A percentile compares a stretch with the other conserved stretches of the same genome.
phyloP scores from a whole-genome alignment of 2,888 invertebrate species.

The Polymixis lichenea region DNA sequence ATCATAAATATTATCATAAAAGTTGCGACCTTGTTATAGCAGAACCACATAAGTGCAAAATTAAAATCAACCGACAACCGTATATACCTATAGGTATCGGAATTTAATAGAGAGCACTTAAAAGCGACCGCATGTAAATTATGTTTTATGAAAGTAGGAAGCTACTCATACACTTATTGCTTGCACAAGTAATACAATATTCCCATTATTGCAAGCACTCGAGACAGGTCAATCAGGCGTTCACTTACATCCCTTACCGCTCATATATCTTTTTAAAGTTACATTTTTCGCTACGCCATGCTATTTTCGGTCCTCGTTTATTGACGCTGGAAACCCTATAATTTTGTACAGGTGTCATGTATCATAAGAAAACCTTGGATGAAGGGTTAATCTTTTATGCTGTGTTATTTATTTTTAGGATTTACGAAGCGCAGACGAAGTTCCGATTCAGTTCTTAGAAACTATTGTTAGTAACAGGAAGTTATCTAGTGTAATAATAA shows the following conservation, averaged over 20 bases:
- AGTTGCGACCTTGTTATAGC: too few relatives aligned
- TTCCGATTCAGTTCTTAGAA: slow-evolving; percentile 14
- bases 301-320: slow-evolving; percentile 46
- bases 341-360: slow-evolving; percentile 49
- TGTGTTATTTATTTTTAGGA: slow-evolving; percentile 38
- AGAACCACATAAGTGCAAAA: background rate
- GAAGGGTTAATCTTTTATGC: slow-evolving; percentile 45
- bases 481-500: background rate
- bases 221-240: slow-evolving; percentile 46
- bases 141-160: slow-evolving; percentile 26
- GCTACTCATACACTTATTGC: slow-evolving; percentile 17
- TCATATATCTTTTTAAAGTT: slow-evolving; percentile 22
- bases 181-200: slow-evolving; percentile 46
- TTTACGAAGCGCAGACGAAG: slow-evolving; percentile 4
- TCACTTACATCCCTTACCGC: slow-evolving; percentile 8
- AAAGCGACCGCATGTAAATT: slow-evolving; percentile 39
- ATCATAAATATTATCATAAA: background rate
- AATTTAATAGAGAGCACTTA: slow-evolving; percentile 42
- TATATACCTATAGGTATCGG: background rate
- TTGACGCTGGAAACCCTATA: slow-evolving; percentile 25
- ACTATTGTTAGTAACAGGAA: background rate
- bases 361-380: slow-evolving; percentile 38
- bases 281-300: slow-evolving; percentile 18
- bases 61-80: slow-evolving; percentile 25
- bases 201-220: slow-evolving; percentile 39